phyloP scores from a whole-genome alignment of 2,888 invertebrate species.

The Eilema sororculum region DNA sequence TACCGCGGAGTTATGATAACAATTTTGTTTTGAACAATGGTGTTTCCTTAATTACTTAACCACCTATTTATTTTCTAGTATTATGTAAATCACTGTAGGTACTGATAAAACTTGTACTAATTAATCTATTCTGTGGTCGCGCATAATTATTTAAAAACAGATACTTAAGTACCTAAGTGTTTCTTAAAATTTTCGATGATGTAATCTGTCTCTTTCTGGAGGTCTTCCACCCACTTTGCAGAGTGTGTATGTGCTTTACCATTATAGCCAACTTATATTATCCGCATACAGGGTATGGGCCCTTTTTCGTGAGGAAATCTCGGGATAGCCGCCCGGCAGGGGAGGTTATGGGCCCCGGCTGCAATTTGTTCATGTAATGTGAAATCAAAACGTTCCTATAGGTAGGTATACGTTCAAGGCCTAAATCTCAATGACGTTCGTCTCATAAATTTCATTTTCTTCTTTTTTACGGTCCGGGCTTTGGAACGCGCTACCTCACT shows the following conservation, averaged over 20 bases:
- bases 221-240: background rate
- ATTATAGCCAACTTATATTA: background rate
- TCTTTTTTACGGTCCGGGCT: too few species aligned
- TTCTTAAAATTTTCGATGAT: background rate
- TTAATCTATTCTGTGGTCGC: background rate
- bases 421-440: too few species aligned
- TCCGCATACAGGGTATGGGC: background rate
- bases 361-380: too few species aligned
- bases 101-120: background rate
- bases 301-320: too few species aligned
- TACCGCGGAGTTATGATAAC: conserved; percentile 60
- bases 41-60: conserved; percentile 57
- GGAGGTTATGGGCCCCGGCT: too few species aligned
- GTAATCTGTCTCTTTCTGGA: too few species aligned
- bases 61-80: conserved; percentile 42
- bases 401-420: too few species aligned
- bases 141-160: background rate
- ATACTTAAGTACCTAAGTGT: background rate
- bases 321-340: too few species aligned
- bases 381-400: too few species aligned
- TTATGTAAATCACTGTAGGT: conserved; percentile 38
- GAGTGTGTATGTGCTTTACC: background rate
- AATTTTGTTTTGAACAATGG: conserved; percentile 62
- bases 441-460: too few species aligned
- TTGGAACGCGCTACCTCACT: too few species aligned